Percentiles rank a stretch among this genome's conserved stretches.
phyloP scores from a whole-genome alignment of 2,797 vertebrate species.

The Semaprochilodus insignis region DNA sequence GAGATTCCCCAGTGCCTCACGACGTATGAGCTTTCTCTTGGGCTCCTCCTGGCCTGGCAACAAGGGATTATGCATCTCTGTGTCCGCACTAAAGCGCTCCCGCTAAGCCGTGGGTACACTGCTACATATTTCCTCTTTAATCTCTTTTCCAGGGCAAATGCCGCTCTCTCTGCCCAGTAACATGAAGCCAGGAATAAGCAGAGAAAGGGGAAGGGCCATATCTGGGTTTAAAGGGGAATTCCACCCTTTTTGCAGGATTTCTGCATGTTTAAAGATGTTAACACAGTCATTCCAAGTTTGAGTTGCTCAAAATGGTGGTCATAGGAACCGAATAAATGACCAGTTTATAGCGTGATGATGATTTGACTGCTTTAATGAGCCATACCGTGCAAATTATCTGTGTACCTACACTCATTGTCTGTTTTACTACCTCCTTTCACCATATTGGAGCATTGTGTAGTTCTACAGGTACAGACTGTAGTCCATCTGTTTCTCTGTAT shows the following conservation, averaged over 20 bases:
- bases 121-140: conserved; percentile 51
- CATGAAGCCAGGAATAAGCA: conserved; percentile 24
- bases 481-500: no score
- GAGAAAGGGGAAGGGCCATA: background rate
- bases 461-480: no score
- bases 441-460: no score
- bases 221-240: background rate
- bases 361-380: no score
- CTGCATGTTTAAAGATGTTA: no score
- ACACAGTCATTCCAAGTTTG: no score
- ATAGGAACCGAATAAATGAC: no score
- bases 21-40: conserved; percentile 25
- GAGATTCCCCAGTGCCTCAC: conserved; percentile 43
- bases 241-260: background rate
- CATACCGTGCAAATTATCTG: no score
- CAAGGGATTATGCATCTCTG: conserved; percentile 45
- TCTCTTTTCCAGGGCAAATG: conserved; percentile 51
- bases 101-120: conserved; percentile 45
- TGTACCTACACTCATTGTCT: no score
- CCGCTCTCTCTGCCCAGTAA: conserved; percentile 19
- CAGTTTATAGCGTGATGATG: no score
- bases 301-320: no score
- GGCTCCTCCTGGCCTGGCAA: conserved; percentile 33
- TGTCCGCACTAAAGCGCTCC: conserved; percentile 46
- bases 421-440: no score